Evolutionary conservation across 2,888 invertebrate species (phyloP), one percentile per base, ranked within the genome.

Genomic region (Lapara coniferarum): DNA sequence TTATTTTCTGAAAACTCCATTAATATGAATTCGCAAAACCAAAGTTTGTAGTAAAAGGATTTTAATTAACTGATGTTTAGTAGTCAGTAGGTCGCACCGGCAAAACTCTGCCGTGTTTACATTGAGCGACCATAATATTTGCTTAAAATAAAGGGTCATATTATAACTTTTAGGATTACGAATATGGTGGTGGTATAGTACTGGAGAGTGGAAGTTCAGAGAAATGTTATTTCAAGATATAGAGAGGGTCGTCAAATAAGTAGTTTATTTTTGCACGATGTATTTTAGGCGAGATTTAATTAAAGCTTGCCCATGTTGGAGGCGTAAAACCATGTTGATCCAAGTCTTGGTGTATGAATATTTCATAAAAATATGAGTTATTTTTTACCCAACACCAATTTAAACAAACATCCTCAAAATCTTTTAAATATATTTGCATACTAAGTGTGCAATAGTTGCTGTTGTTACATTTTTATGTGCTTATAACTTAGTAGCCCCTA

Each of bases 41-140:
- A 13, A 8, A 49, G 2, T 51, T 68, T 51, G 68, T 30, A 51
- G 58, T 68, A 68, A 58, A 57, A 30, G 68, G 58, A 13, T 49
- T 58, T 25, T 16, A n/a, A 30, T 51, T 68, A 58, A 59, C 37
- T 58, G 52, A 58, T 68, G 16, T 58, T 68, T 58, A 16, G 51
- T 16, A 68, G 30, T 30, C 58, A 57, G 58, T 19, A 30, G 55
- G 56, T 14, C 46, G 67, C 46, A 2, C 52, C 51, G 49, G 55
- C 53, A 63, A 71, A 73, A 70, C 66, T 71, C 69, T 57, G 56
- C 46, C 44, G 19, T 75, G 76, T 76, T 81, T 75, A 73, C 71
- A 70, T 71, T 75, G 70, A 70, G n/a, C 69, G 55, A 70, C 70
- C 70, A 72, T 72, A 76, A 77, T 78, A 77, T 79, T 77, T 74